Base-by-base conservation (phyloP, 2,797 vertebrate genomes). In the Enteromius paludinosus region DNA sequence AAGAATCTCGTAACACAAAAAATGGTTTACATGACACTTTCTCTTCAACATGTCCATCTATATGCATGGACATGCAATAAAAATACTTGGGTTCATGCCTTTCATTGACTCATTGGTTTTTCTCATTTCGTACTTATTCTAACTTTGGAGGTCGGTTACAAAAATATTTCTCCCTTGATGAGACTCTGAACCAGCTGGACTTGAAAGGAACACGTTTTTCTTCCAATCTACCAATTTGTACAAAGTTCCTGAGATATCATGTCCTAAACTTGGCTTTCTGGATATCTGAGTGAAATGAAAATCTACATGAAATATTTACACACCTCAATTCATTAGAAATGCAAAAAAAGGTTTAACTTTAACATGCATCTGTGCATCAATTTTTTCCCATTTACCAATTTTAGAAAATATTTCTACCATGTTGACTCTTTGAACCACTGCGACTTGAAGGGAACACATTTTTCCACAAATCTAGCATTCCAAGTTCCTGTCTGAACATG, bases 1-100 rank as follows among this genome's bases (percentile, higher is more conserved):
- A 81, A 81, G 73, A 38, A 35, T 9, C 62, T 59, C 6, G 64
- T 20, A 41, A 38, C 33, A 66, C 33, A 41, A 66, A n/a, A 56
- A 35, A n/a, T 20, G 64, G 28, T 71, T 33, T 71, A 33, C 17
- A 71, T 14, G 45, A 52, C 23, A 25, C 66, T 20, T 20, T 23
- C 11, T 7, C 45, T 33, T 3, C 17, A 20, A 64, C 30, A 15
- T 8, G 6, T 64, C 15, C 18, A 15, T 30, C 14, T 62, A 3
- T 30, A 62, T 17, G 61, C 28, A 30, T 62, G 5, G 30, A 64
- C 3, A 12, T 11, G n/a, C n/a, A 59, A 59, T 23, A 64, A 33
- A 61, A 59, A 30, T 18, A 17, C 30, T 33, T 62, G 0, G 28
- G 28, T 18, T 62, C 18, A 62, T 62, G 5, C 59, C 25, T 62